Evolutionary conservation across 1,140 invertebrate genomes (phyloP).

Genomic region (Drosophila bocqueti): DNA sequence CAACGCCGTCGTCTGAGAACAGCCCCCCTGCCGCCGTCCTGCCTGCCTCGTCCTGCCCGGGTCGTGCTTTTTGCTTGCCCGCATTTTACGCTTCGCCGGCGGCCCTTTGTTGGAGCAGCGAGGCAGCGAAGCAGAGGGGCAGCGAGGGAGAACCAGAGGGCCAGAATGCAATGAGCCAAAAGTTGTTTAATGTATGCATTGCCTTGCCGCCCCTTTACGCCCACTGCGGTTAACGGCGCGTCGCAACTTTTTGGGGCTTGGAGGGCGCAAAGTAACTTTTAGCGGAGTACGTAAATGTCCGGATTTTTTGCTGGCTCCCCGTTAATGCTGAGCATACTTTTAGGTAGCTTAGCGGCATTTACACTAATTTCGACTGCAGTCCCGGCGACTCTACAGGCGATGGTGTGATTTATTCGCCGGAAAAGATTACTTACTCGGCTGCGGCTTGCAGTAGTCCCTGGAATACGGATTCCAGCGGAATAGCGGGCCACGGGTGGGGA

Average conservation of each 20-base stretch:
- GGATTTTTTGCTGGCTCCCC: slow-evolving; percentile 39
- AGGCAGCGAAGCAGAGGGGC: slow-evolving; percentile 10
- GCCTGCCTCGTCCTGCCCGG: slow-evolving; percentile 22
- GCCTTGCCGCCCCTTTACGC: slow-evolving; percentile 34
- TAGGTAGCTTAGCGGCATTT: slow-evolving; percentile 81
- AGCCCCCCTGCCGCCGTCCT: slow-evolving; percentile 5
- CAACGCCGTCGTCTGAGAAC: slow-evolving; percentile 63
- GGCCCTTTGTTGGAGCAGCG: slow-evolving; percentile 67
- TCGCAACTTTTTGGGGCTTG: slow-evolving; percentile 65
- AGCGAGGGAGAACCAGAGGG: slow-evolving; percentile 2
- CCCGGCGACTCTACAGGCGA: slow-evolving; percentile 52
- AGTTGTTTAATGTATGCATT: slow-evolving; percentile 84
- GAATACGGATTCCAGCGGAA: background rate
- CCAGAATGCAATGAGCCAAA: slow-evolving; percentile 82
- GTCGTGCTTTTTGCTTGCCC: slow-evolving; percentile 78
- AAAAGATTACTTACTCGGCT: slow-evolving; percentile 82
- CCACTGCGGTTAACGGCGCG: slow-evolving; percentile 75
- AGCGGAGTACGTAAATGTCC: slow-evolving; percentile 75
- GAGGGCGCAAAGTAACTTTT: slow-evolving; percentile 70
- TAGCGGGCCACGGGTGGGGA: slow-evolving; percentile 7
- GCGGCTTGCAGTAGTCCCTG: slow-evolving; percentile 35
- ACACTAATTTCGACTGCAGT: slow-evolving; percentile 76
- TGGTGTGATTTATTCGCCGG: slow-evolving; percentile 85
- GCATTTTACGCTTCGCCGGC: slow-evolving; percentile 80
- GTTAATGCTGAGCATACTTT: slow-evolving; percentile 79